Evolutionary conservation across 2,888 invertebrate species (phyloP).

Genomic region (Automeris io): DNA sequence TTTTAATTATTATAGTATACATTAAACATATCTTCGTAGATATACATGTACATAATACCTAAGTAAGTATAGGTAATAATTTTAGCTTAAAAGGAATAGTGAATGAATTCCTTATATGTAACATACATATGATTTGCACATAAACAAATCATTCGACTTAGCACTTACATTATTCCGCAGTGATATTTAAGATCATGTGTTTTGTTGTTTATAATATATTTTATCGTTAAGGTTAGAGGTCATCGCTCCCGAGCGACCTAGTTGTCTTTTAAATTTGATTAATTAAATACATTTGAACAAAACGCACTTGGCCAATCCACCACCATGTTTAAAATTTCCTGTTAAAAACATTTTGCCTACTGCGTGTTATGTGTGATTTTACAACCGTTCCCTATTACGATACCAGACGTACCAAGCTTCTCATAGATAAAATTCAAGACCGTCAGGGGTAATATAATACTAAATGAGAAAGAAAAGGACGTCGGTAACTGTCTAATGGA

Average conservation of each 20-base stretch:
- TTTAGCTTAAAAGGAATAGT: too few species aligned
- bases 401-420: conserved; percentile 23
- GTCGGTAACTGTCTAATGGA: conserved; percentile 79
- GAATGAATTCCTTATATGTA: too few species aligned
- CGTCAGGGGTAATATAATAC: conserved; percentile 69
- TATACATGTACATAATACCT: too few species aligned
- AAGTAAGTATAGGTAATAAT: too few species aligned
- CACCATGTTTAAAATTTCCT: conserved; percentile 1
- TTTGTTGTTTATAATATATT: too few species aligned
- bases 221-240: not conserved
- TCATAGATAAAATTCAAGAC: conserved; percentile 59
- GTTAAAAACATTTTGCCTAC: not conserved
- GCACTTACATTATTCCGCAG: too few species aligned
- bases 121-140: too few species aligned
- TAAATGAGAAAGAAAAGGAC: conserved; percentile 62
- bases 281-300: not conserved
- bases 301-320: not conserved
- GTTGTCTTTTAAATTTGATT: not conserved
- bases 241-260: not conserved
- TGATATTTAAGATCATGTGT: too few species aligned
- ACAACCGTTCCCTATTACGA: conserved; percentile 1
- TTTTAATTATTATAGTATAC: too few species aligned
- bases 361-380: not conserved
- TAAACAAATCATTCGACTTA: too few species aligned
- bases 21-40: too few species aligned